phyloP scores from a whole-genome alignment of 2,113 vertebrate genomes.

The Pontoporia blainvillei region DNA sequence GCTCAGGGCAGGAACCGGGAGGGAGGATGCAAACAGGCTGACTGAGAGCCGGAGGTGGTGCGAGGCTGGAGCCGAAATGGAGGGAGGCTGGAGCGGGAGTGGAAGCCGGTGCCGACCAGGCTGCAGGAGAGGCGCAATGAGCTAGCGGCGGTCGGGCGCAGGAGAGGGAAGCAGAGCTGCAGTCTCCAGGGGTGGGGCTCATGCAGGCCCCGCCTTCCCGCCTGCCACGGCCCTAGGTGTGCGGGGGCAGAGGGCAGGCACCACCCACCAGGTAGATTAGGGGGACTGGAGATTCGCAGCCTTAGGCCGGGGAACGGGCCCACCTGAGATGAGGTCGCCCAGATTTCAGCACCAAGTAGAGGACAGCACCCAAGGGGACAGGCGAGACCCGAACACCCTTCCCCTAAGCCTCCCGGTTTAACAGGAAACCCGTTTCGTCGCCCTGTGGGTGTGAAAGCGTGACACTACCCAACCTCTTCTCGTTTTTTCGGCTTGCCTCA shows the following conservation, averaged over 20 bases:
- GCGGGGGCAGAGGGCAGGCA: slow-evolving; percentile 1
- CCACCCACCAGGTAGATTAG: slow-evolving; percentile 5
- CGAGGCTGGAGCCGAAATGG: slow-evolving; percentile 5
- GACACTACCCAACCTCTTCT: slow-evolving; percentile 28
- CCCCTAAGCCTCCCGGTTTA: not conserved
- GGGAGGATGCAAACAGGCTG: slow-evolving; percentile 15
- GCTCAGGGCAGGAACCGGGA: slow-evolving; percentile 7
- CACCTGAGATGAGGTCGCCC: not conserved
- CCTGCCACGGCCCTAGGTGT: slow-evolving; percentile 36
- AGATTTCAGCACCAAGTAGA: slow-evolving; percentile 71
- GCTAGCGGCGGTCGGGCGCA: slow-evolving; percentile 61
- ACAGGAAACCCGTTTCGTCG: slow-evolving; percentile 30
- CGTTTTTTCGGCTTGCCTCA: not conserved
- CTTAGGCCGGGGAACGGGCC: not conserved
- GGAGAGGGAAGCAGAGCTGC: slow-evolving; percentile 58
- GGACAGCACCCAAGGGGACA: slow-evolving; percentile 66
- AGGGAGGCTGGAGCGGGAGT: slow-evolving; percentile 20
- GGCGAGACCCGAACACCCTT: slow-evolving; percentile 20
- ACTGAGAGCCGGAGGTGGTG: not conserved
- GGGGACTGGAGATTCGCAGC: not conserved
- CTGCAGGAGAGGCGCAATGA: slow-evolving; percentile 61
- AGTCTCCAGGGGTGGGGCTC: slow-evolving; percentile 67
- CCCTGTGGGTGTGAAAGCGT: slow-evolving; percentile 22
- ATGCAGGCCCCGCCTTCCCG: slow-evolving; percentile 53
- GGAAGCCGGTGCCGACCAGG: not conserved